These are phyloP conservation scores for Caenorhabditis brenneri DNA, from an alignment of 1,140 invertebrate species.

Conservation along the genomic window DNA sequence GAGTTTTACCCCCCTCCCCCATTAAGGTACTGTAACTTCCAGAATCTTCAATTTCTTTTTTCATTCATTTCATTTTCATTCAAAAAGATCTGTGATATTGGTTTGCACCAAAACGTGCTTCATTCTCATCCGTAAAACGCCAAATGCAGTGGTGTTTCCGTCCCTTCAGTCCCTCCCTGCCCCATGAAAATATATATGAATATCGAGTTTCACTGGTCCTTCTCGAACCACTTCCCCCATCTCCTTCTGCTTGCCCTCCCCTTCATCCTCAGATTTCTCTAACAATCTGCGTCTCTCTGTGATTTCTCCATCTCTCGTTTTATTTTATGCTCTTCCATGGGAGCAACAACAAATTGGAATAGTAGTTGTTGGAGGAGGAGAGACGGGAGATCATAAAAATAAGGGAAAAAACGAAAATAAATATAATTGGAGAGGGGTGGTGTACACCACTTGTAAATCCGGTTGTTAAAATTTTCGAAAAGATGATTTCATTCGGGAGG, in stretches of 20 bases:
- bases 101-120: no score
- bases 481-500: no score
- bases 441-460: no score
- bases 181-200: neutral
- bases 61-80: no score
- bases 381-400: neutral
- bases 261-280: neutral
- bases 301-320: neutral
- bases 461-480: no score
- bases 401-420: neutral
- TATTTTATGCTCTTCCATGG: neutral
- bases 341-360: neutral
- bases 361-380: neutral
- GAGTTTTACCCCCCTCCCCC: no score
- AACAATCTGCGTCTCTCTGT: neutral
- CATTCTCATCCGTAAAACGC: neutral
- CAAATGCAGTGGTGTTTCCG: neutral
- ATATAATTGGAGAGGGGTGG: neutral
- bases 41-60: no score
- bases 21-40: no score
- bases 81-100: no score
- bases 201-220: constrained; percentile 17
- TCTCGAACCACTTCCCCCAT: neutral
- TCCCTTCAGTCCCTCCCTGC: no score
- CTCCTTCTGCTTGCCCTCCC: neutral